Conservation (phyloP, 1,140 invertebrate species). For the Mamestra configurata region DNA sequence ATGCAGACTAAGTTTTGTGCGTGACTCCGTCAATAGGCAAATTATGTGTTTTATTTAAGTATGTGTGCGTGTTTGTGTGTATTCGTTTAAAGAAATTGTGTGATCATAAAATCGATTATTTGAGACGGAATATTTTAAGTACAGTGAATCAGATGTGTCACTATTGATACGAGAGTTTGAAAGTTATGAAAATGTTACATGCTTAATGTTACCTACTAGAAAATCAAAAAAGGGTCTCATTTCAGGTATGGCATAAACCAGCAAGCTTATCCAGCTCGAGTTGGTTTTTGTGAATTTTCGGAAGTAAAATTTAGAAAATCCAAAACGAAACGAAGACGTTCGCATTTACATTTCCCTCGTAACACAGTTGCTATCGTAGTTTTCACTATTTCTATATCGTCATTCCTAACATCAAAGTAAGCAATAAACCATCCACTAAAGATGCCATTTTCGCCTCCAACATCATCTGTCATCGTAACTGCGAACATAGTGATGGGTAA, state of each 20-base stretch:
- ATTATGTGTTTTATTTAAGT: not conserved
- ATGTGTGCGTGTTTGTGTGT: not conserved
- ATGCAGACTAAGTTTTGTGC: not conserved
- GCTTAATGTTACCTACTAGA: too few relatives aligned
- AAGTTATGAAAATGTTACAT: too few relatives aligned
- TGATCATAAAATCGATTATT: not conserved
- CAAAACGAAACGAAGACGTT: not conserved
- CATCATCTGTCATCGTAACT: not conserved
- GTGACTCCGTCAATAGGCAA: slow-evolving; percentile 2
- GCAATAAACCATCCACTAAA: not conserved
- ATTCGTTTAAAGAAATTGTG: not conserved
- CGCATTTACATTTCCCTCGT: not conserved
- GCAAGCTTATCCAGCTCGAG: too few relatives aligned
- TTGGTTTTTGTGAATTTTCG: too few relatives aligned
- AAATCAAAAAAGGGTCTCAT: too few relatives aligned
- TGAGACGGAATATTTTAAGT: not conserved
- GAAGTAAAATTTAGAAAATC: too few relatives aligned
- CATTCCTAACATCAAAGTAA: not conserved
- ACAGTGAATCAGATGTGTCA: not conserved
- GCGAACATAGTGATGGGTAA: not conserved
- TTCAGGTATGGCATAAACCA: too few relatives aligned
- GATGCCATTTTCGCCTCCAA: not conserved
- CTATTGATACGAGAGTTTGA: too few relatives aligned
- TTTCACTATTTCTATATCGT: not conserved
- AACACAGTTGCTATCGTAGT: not conserved